A percentile compares a stretch with the other conserved stretches of the same genome.
These are phyloP conservation scores for Ictalurus furcatus DNA, from an alignment of 2,113 vertebrate species.

Conservation along the genomic window DNA sequence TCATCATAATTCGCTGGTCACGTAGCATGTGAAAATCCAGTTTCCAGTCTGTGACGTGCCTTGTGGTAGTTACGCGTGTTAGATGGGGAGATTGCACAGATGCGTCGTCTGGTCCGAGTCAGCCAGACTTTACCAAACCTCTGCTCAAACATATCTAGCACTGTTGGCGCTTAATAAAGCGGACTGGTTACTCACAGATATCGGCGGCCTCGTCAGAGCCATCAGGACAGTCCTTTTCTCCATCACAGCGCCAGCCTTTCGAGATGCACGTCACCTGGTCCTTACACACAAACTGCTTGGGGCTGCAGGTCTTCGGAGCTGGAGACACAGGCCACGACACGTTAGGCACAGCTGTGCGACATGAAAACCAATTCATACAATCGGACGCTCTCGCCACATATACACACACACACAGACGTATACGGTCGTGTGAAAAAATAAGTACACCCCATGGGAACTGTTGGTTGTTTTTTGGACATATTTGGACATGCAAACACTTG, in stretches of 20 bases:
- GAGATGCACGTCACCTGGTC: constrained; percentile 97
- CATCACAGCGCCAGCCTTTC: constrained; percentile 96
- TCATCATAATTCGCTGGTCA: not conserved
- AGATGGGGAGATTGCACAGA: not conserved
- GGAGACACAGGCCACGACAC: constrained; percentile 14
- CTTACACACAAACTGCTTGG: constrained; percentile 96
- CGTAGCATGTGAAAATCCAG: not conserved
- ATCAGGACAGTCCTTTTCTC: constrained; percentile 96
- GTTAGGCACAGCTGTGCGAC: not conserved
- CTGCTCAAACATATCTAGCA: too few relatives aligned
- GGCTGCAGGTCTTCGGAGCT: constrained; percentile 93
- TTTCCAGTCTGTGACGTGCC: not conserved
- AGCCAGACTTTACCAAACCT: not conserved
- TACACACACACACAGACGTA: not conserved
- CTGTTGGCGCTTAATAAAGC: not conserved
- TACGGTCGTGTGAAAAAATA: too few relatives aligned
- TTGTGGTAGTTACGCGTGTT: not conserved
- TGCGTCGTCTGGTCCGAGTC: not conserved
- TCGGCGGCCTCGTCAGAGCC: constrained; percentile 94
- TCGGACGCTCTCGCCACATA: not conserved
- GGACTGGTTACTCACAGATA: constrained; percentile 82
- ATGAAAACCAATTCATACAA: not conserved
- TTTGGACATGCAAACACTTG: too few relatives aligned
- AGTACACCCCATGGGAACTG: too few relatives aligned
- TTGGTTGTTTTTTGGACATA: too few relatives aligned